Base-by-base conservation (phyloP, 1,140 invertebrate species). In the Hylyphantes graminicola region DNA sequence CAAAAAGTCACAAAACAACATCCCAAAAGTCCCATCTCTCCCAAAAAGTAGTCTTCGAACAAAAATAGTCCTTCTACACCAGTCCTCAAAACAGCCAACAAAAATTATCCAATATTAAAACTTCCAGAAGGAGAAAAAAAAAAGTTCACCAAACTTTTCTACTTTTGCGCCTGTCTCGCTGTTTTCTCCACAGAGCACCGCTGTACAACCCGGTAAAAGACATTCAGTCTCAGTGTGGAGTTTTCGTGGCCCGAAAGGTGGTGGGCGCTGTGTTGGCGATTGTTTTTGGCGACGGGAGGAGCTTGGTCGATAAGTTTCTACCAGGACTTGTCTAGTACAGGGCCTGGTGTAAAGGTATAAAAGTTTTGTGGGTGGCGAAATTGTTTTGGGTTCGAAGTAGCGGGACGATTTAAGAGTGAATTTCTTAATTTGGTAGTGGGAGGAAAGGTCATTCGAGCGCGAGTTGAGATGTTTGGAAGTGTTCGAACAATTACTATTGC, bases 1-100 rank as follows among this genome's bases (percentile, higher is more conserved):
- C 19, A 78, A 53, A 78, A 82, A 59, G 63, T 74, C 79, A 12
- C 15, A 80, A 35, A 80, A 68, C 57, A 80, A 64, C 77, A 80
- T 80, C 68, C 68, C 77, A 80, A 80, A 70, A 59, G 70, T 80
- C 54, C 77, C 77, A 80, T 68, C 17, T 19, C 64, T 48, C 19
- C 21, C 64, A 13, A 48, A 51, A 19, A 51, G 19, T 59, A 12
- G 15, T 48, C 53, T 2, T 2, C 35, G 21, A 12, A 59, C 4
- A 15, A 70, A 68, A 70, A 53, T 53, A 10, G n/a, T 65, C 48
- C 17, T 17, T 3, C 64, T 12, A 21, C 0, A 65, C 64, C 19
- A 65, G 17, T 65, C 17, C 35, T 35, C 35, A 35, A 35, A 35
- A 35, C 35, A 35, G 35, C 35, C 35, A 35, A 35, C n/a, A n/a